Conservation (phyloP, 2,797 vertebrate species). For the Loriculus beryllinus region DNA sequence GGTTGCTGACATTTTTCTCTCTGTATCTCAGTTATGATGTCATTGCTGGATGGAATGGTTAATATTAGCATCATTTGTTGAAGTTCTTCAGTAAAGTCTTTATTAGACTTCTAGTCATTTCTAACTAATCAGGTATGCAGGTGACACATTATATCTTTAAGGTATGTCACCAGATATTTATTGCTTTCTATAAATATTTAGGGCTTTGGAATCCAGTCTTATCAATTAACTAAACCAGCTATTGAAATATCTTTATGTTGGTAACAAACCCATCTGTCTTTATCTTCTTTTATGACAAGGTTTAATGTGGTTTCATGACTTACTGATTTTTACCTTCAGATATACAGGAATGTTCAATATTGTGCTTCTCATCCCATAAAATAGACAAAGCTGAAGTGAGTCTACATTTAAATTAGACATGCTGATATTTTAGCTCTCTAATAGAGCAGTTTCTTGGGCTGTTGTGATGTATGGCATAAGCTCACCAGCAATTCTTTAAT, state of each 20-base stretch:
- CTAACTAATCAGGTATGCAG: not conserved
- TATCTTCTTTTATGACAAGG: not conserved
- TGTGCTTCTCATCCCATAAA: conserved; percentile 9
- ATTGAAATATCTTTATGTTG: not conserved
- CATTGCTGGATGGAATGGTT: conserved; percentile 4
- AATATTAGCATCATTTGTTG: not conserved
- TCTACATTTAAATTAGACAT: conserved; percentile 6
- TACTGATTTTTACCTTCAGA: not conserved
- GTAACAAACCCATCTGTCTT: not conserved
- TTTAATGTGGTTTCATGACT: conserved; percentile 1
- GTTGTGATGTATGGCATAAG: not conserved
- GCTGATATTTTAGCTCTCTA: not conserved
- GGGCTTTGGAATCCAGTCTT: conserved; percentile 2
- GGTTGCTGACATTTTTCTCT: conserved; percentile 6
- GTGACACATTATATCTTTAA: not conserved
- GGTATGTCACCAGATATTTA: not conserved
- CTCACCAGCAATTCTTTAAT: conserved; percentile 8
- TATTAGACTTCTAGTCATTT: not conserved
- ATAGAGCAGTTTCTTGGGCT: not conserved
- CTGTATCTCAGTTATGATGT: not conserved
- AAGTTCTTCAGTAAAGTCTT: conserved; percentile 1
- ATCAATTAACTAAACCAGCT: not conserved
- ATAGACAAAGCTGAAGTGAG: not conserved
- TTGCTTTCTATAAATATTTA: conserved; percentile 1
- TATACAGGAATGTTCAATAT: not conserved